Evolutionary conservation across 2,113 vertebrate species (phyloP).

Genomic region (Alligator sinensis): DNA sequence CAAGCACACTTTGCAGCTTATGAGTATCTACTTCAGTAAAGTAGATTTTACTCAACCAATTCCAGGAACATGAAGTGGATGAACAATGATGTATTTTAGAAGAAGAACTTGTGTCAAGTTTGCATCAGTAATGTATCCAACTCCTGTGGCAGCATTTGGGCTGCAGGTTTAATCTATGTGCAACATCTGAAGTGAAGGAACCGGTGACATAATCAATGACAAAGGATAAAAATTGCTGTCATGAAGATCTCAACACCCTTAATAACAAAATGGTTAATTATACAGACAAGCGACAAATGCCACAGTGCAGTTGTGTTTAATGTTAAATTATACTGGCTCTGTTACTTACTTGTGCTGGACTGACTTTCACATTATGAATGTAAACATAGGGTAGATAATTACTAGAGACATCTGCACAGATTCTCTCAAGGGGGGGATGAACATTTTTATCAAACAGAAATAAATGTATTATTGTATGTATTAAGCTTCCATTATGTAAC

Average conservation of each 20-base stretch:
- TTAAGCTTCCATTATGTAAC: background rate
- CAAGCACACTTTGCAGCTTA: background rate
- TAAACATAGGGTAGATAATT: conserved; percentile 40
- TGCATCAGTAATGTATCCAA: background rate
- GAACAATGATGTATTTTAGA: conserved; percentile 32
- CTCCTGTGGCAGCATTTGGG: background rate
- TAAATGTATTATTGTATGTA: background rate
- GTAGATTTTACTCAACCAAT: conserved; percentile 13
- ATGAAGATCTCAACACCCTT: conserved; percentile 28
- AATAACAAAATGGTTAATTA: conserved; percentile 44
- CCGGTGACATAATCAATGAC: conserved; percentile 53
- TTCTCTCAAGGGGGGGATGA: conserved; percentile 15
- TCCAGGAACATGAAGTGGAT: conserved; percentile 9
- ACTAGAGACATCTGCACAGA: conserved; percentile 12
- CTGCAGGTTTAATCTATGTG: conserved; percentile 15
- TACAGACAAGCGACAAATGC: conserved; percentile 11
- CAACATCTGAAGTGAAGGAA: conserved; percentile 28
- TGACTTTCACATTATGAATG: conserved; percentile 45
- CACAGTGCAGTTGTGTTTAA: background rate
- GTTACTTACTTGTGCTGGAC: conserved; percentile 30
- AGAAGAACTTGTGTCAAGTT: conserved; percentile 24
- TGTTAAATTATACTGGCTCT: background rate
- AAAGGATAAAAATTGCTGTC: conserved; percentile 44
- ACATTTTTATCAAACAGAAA: conserved; percentile 54
- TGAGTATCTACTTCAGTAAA: conserved; percentile 21